phyloP scores from a whole-genome alignment of 1,140 invertebrate genomes.

The Dolichoris vasculosae region DNA sequence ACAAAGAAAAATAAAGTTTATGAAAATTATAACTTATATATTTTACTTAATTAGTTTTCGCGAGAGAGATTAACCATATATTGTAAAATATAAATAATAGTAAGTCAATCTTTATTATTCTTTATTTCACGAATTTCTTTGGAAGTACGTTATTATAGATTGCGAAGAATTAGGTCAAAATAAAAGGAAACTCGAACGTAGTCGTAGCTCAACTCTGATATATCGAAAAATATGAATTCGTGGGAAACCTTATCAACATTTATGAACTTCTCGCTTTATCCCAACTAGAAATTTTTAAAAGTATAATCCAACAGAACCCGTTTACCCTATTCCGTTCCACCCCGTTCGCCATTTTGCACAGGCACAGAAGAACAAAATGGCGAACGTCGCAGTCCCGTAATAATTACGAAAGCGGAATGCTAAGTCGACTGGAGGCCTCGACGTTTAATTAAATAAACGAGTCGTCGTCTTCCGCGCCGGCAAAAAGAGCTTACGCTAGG shows the following conservation, averaged over 20 bases:
- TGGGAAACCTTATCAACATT: neutral
- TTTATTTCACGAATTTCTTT: neutral
- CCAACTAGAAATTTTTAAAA: neutral
- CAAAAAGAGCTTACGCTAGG: conserved; percentile 28
- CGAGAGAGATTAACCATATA: too few relatives aligned
- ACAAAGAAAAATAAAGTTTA: too few relatives aligned
- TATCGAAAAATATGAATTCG: neutral
- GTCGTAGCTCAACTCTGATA: neutral
- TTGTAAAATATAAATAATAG: too few relatives aligned
- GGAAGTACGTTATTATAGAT: neutral
- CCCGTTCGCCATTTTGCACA: neutral
- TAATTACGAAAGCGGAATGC: conserved; percentile 23
- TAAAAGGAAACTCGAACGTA: neutral
- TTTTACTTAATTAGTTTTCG: too few relatives aligned
- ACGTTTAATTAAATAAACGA: conserved; percentile 48
- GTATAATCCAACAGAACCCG: neutral
- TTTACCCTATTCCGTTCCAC: neutral
- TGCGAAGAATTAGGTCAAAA: neutral
- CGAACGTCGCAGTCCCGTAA: neutral
- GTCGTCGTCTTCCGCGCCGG: neutral
- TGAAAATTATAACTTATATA: too few relatives aligned
- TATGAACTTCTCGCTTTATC: neutral
- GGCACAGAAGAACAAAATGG: conserved; percentile 14
- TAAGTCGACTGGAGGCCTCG: conserved; percentile 3
- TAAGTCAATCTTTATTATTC: too few relatives aligned